Conservation (phyloP, 2,797 vertebrate species). For the Monodelphis domestica region DNA sequence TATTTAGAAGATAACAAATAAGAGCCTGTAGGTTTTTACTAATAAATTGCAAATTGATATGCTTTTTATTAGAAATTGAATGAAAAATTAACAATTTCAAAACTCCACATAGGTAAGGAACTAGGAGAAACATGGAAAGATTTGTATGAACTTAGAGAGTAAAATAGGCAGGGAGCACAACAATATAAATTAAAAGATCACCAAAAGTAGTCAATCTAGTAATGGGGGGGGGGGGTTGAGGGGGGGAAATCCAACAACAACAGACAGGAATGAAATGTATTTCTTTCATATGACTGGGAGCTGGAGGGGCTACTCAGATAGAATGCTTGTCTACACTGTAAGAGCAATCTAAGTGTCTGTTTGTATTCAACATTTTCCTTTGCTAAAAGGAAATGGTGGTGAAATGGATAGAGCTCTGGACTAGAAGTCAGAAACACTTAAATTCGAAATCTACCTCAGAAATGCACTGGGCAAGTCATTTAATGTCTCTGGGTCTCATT, state of each 20-base stretch:
- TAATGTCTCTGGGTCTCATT: background rate
- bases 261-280: background rate
- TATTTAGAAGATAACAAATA: conserved; percentile 62
- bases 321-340: background rate
- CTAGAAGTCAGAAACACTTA: background rate
- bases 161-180: background rate
- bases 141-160: background rate
- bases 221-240: background rate
- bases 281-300: background rate
- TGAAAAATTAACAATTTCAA: background rate
- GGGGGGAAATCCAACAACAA: too few species aligned
- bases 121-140: background rate
- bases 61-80: conserved; percentile 40
- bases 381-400: background rate
- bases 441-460: background rate
- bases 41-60: conserved; percentile 56
- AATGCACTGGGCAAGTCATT: background rate
- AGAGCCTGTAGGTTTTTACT: conserved; percentile 53
- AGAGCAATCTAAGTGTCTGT: background rate
- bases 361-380: background rate
- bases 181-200: background rate
- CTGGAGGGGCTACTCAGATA: background rate
- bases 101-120: background rate
- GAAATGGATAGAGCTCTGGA: background rate
- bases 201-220: background rate